These are phyloP conservation scores for Accipiter virgatus DNA, from an alignment of 2,113 vertebrate genomes.

Conservation along the genomic window DNA sequence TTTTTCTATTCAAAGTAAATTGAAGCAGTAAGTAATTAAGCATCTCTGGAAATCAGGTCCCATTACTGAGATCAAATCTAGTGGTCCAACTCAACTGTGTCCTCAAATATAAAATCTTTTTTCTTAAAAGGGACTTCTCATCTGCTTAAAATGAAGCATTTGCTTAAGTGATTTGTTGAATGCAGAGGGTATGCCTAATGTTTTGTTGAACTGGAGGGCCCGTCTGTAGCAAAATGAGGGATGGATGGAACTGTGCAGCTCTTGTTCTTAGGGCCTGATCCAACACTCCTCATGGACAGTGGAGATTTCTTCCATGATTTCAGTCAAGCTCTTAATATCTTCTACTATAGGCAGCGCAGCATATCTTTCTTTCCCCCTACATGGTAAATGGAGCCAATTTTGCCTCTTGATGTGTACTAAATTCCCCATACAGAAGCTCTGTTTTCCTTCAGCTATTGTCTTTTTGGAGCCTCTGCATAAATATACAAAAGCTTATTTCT, in stretches of 20 bases:
- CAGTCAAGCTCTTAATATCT: neutral
- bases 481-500: neutral
- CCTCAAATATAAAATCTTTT: neutral
- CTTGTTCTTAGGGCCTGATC: neutral
- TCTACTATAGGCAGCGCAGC: fast-evolving
- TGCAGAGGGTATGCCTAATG: no score
- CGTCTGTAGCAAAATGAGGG: neutral
- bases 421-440: neutral
- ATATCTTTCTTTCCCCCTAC: neutral
- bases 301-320: neutral
- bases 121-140: neutral
- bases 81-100: neutral
- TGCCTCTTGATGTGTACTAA: neutral
- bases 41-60: neutral
- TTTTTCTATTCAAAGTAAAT: neutral
- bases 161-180: neutral
- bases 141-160: neutral
- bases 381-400: neutral
- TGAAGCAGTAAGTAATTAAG: neutral
- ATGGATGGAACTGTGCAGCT: neutral
- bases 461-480: neutral
- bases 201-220: neutral
- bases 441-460: neutral
- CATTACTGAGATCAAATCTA: neutral
- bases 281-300: neutral